Evolutionary conservation across 2,113 vertebrate genomes (phyloP).

Genomic region (Entosphenus tridentatus): DNA sequence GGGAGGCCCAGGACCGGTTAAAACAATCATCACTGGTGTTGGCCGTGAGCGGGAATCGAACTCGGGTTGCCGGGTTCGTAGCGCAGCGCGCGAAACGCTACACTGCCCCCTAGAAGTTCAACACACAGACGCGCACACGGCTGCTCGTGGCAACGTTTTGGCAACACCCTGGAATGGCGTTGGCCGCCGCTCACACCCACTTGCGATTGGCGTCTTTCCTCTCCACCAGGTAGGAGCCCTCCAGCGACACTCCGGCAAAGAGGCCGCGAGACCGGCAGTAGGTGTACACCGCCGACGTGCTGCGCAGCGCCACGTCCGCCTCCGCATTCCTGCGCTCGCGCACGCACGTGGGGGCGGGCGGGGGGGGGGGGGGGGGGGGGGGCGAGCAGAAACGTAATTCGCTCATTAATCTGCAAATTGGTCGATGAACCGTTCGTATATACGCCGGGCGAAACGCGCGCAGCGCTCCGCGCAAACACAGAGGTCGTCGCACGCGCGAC

Average conservation of each 20-base stretch:
- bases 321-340: slow-evolving; percentile 45
- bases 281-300: slow-evolving; percentile 60
- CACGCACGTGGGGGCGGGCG: no score
- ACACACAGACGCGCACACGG: not conserved
- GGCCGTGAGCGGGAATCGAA: not conserved
- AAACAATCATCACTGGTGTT: not conserved
- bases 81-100: not conserved
- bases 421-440: no score
- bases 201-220: slow-evolving; percentile 89
- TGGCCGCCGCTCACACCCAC: slow-evolving; percentile 22
- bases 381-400: no score
- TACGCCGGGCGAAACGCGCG: no score
- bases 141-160: not conserved
- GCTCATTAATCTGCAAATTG: no score
- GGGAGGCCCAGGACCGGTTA: not conserved
- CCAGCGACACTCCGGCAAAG: slow-evolving; percentile 72
- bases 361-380: no score
- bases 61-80: not conserved
- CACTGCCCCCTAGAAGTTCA: not conserved
- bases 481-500: no score
- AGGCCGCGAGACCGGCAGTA: slow-evolving; percentile 76
- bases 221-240: slow-evolving; percentile 71
- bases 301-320: slow-evolving; percentile 60
- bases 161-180: no score
- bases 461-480: no score